A percentile compares a stretch with the other conserved stretches of the same genome.
These are phyloP conservation scores for Apocrypta bakeri DNA, from an alignment of 1,140 invertebrate species.

Conservation along the genomic window DNA sequence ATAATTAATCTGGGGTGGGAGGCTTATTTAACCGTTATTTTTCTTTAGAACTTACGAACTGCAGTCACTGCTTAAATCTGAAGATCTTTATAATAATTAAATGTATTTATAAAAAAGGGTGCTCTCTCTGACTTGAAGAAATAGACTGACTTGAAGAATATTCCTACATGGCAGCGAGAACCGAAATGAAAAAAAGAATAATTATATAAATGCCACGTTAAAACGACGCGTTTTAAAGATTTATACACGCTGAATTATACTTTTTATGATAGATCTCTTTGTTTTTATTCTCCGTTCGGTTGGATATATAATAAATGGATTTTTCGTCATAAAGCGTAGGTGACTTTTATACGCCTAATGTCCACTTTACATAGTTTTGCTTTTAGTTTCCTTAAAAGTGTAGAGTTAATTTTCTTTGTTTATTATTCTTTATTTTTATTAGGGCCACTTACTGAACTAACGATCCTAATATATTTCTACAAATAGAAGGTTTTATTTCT, in stretches of 20 bases:
- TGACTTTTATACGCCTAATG: conserved; percentile 27
- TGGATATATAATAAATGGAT: conserved; percentile 3
- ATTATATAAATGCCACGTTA: conserved; percentile 51
- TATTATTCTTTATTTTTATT: conserved; percentile 41
- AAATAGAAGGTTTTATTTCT: conserved; percentile 34
- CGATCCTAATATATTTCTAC: conserved; percentile 37
- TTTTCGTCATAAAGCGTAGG: conserved; percentile 19
- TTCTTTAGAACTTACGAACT: conserved; percentile 37
- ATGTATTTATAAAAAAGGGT: conserved; percentile 40
- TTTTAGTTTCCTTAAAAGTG: conserved; percentile 35
- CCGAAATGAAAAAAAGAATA: conserved; percentile 50
- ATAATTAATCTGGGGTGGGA: not conserved
- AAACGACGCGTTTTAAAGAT: conserved; percentile 48
- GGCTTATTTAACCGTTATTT: conserved; percentile 18
- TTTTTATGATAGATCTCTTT: conserved; percentile 29
- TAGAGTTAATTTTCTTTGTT: conserved; percentile 33
- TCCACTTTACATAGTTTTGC: conserved; percentile 20
- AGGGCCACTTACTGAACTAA: conserved; percentile 34
- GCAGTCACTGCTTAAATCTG: conserved; percentile 38
- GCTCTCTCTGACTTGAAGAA: conserved; percentile 20
- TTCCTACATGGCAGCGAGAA: not conserved
- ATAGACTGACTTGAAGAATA: not conserved
- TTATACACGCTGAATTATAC: conserved; percentile 46
- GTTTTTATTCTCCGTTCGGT: conserved; percentile 38
- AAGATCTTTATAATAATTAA: conserved; percentile 38